Evolutionary conservation across 2,113 vertebrate genomes (phyloP), one percentile per base, ranked within the genome.

Genomic region (Aegithalos caudatus): DNA sequence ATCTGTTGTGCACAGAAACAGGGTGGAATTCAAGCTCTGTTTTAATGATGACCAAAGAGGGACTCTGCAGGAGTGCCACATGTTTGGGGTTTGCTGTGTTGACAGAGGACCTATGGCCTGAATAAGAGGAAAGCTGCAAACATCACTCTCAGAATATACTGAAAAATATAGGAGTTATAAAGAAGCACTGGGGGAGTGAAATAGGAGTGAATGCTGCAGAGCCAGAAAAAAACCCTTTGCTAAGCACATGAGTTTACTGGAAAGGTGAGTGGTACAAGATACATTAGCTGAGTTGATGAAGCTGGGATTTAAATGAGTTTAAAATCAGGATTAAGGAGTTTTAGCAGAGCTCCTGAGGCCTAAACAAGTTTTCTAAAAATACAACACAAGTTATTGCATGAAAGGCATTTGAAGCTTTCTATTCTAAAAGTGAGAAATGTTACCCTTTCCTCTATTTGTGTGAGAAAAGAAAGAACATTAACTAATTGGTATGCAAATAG

Each of bases 401-500:
- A 88, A 88, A 83, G 61, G 18, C 37, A 35, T 48, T 58, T 66
- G 89, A 85, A 76, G 58, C 40, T 82, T 81, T 87, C 62, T 76
- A 25, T 29, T 92, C 71, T 54, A 31, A 38, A 85, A 79, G 38
- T 71, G n/a, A 60, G 60, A 83, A 86, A 29, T 35, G 28, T 60
- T 84, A 62, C 64, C 47, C 81, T 92, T 94, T 88, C 31, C 66
- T 61, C 80, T 65, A 27, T 81, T 93, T 92, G 50, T 80, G 62
- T 81, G 72, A 82, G 74, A 80, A 90, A 85, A 58, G 69, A 86
- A 66, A 82, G 83, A 85, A 66, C 48, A 72, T 91, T 60, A 69
- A 81, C 91, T 94, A 86, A 97, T 97, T 92, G 95, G 88, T 87
- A 97, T 97, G 94, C 90, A 97, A 96, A 97, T 97, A 86, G 74